These are phyloP conservation scores for Molorchus minor DNA, from an alignment of 2,888 invertebrate species.

Conservation along the genomic window DNA sequence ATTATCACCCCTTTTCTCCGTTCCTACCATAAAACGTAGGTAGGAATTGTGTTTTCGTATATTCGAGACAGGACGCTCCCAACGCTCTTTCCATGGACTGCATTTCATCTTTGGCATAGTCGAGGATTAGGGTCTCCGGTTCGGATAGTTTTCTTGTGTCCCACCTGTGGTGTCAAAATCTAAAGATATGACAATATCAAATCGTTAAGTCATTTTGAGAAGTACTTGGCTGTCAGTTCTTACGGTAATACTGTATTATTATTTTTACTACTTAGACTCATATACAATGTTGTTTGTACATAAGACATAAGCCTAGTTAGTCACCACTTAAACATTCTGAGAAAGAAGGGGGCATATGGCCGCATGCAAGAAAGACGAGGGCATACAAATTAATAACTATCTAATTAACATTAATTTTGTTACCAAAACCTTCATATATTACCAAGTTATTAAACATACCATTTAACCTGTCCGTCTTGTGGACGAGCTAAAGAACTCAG, in stretches of 20 bases:
- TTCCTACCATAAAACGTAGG: slow-evolving; percentile 80
- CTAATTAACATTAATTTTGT: not conserved
- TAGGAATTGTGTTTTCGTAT: slow-evolving; percentile 86
- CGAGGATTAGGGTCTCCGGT: slow-evolving; percentile 78
- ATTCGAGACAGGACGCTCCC: slow-evolving; percentile 81
- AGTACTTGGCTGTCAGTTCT: too few species aligned
- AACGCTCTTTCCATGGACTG: slow-evolving; percentile 72
- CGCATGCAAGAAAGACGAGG: not conserved
- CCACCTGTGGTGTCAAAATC: slow-evolving; percentile 87
- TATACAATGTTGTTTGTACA: too few species aligned
- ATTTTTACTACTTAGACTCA: too few species aligned
- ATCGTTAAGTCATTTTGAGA: too few species aligned
- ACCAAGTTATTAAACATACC: slow-evolving; percentile 61
- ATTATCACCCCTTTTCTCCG: slow-evolving; percentile 75
- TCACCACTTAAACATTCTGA: too few species aligned
- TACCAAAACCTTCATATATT: too few species aligned
- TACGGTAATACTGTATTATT: too few species aligned
- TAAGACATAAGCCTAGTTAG: too few species aligned
- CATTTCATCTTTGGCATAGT: slow-evolving; percentile 72
- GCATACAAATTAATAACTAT: not conserved
- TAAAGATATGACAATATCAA: not conserved
- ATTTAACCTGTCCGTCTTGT: slow-evolving; percentile 89
- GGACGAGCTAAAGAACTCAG: slow-evolving; percentile 93
- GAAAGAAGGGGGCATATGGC: too few species aligned
- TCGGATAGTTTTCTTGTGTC: slow-evolving; percentile 79